Conservation (phyloP, 2,888 invertebrate species). For the Agonopterix heracliana region DNA sequence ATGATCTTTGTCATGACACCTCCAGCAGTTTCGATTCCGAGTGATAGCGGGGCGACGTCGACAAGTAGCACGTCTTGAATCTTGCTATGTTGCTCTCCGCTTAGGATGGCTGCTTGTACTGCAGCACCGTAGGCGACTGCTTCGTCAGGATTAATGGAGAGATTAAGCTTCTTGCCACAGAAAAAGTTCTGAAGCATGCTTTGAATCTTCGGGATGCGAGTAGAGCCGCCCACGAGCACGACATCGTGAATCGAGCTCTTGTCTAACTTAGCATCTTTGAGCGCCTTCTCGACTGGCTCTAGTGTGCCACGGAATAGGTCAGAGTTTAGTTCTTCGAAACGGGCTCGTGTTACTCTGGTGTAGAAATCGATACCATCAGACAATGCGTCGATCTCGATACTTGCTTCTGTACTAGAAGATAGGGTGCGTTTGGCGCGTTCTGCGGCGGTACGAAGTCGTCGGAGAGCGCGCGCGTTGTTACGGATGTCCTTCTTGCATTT, state of each 20-base stretch:
- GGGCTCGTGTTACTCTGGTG: conserved; percentile 81
- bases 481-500: conserved; percentile 82
- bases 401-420: conserved; percentile 85
- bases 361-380: conserved; percentile 83
- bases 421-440: conserved; percentile 86
- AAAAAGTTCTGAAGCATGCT: conserved; percentile 85
- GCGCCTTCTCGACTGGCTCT: conserved; percentile 85
- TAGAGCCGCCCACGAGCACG: conserved; percentile 88
- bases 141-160: conserved; percentile 87
- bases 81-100: conserved; percentile 83
- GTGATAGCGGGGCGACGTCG: conserved; percentile 79
- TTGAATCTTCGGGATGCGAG: conserved; percentile 87
- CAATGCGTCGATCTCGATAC: conserved; percentile 84
- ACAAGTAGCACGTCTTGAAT: conserved; percentile 81
- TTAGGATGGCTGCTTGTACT: conserved; percentile 83
- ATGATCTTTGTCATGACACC: conserved; percentile 87
- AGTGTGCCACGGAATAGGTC: conserved; percentile 84
- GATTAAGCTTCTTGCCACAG: conserved; percentile 82
- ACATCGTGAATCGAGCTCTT: conserved; percentile 86
- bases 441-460: conserved; percentile 84
- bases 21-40: conserved; percentile 87
- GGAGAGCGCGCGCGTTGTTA: conserved; percentile 79
- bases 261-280: conserved; percentile 87
- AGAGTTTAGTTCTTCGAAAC: conserved; percentile 85
- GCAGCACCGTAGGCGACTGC: conserved; percentile 88